Evolutionary conservation across 2,113 vertebrate genomes (phyloP), one percentile per base, ranked within the genome.

Genomic region (Zapornia atra): DNA sequence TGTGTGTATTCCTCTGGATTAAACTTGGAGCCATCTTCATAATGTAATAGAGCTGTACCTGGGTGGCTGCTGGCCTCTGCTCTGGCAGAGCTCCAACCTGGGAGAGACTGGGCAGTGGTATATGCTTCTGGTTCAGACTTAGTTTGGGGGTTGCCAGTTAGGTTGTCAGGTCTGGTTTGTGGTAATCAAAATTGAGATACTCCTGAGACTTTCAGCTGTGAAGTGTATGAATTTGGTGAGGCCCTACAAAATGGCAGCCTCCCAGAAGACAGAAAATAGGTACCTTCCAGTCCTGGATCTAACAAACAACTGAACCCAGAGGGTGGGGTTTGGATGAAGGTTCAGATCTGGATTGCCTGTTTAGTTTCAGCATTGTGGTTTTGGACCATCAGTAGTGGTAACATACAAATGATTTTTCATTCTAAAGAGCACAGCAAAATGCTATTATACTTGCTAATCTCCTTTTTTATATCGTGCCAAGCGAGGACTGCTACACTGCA

Each of bases 271-370:
- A 87, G 48, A 96, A 97, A 97, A 96, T 94, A 95, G 77, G 78
- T 97, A 95, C 92, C 96, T 96, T 97, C 94, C 91, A 96, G 94
- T 94, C 92, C 86, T 94, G 92, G 83, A 91, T 95, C 88, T 88
- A 84, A 94, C 42, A 75, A 89, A 92, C 83, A 63, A 38, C 83
- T 87, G 73, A 94, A 92, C 82, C 65, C 66, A 66, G 82, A 94
- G 86, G 94, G 92, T 96, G 95, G 88, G 86, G 91, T 96, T 94
- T 97, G 92, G 88, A 94, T 84, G 81, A 94, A 94, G 86, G 78
- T 73, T 96, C 57, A 88, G 64, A 96, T 84, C 86, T 84, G 81
- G 63, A 87, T 93, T 95, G 80, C 51, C 77, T 84, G 61, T 91
- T 95, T 95, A 86, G 94, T 95, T 94, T 96, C 92, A 95, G 77